A percentile compares a stretch with the other conserved stretches of the same genome.
Evolutionary conservation across 1,140 invertebrate species (phyloP).

Genomic region (Ostrea edulis): DNA sequence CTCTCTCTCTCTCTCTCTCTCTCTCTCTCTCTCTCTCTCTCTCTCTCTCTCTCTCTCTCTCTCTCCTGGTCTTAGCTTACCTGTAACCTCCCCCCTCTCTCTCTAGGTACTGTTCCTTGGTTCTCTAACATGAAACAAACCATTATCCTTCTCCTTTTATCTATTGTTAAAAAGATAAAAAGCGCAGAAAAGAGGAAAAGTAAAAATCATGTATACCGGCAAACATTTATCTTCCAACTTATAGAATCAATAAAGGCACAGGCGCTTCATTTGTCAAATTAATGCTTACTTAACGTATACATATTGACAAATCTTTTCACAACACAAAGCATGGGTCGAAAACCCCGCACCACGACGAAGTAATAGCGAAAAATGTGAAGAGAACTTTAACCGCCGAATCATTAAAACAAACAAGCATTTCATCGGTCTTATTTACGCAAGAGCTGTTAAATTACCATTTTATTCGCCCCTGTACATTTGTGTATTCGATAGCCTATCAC

Average conservation of each 20-base stretch:
- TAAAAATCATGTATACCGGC: neutral
- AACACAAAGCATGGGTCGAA: neutral
- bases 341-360: neutral
- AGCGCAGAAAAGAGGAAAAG: neutral
- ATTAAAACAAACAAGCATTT: neutral
- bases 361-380: neutral
- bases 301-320: slow-evolving; percentile 1
- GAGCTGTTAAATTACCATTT: slow-evolving; percentile 8
- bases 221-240: neutral
- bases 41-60: neutral
- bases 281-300: neutral
- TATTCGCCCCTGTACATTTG: neutral
- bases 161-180: neutral
- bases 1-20: neutral
- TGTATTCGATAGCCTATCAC: neutral
- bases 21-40: neutral
- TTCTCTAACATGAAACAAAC: neutral
- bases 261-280: slow-evolving; percentile 27
- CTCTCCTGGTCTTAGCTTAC: neutral
- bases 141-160: neutral
- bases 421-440: neutral
- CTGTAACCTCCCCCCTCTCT: neutral
- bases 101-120: neutral
- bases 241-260: neutral
- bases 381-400: slow-evolving; percentile 1